Base-by-base conservation (phyloP, 2,797 vertebrate genomes). In the Spinus pinus region DNA sequence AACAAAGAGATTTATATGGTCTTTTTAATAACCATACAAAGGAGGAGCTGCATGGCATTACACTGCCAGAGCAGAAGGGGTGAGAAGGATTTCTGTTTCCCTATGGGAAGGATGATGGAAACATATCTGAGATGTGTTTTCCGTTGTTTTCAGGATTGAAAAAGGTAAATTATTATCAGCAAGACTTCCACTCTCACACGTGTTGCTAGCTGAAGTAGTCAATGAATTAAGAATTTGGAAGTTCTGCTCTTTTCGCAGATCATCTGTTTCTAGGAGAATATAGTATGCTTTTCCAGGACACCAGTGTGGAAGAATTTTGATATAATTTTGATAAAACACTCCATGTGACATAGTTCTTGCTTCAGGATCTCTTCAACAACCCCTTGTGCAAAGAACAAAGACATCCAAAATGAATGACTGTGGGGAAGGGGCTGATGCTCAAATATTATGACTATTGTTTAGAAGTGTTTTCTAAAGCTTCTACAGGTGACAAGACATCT, bases 401-500 rank as follows among this genome's bases (percentile, higher is more conserved):
- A 35, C 11, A 10, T 46, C n/a, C 25, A 44, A 73, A 66, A 67
- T 53, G 9, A 75, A 46, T 35, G 25, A 49, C 65, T 35, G 0
- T 67, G 49, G 44, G 24, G 27, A 67, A 73, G 24, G 24, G 14
- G 22, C 39, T 69, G 60, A 60, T 7, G 7, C 67, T 74, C 37
- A 64, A 64, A 66, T 83, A n/a, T 53, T 61, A 58, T 50, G 13
- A 6, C 16, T 46, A 1, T 58, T 33, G 3, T 41, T 57, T 50
- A 57, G 25, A 67, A 66, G 44, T 9, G 12, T 28, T 56, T 80
- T 71, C 41, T 44, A 25, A 65, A 58, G 24, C 27, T 65, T 66
- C 39, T 65, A 41, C 22, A 65, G 24, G 8, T 77, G 51, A 41
- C 0, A 0, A 82, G 30, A n/a, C 15, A 19, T 41, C 44, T 65